Conservation (phyloP, 2,888 invertebrate species). For the Brachylomia viminalis region DNA sequence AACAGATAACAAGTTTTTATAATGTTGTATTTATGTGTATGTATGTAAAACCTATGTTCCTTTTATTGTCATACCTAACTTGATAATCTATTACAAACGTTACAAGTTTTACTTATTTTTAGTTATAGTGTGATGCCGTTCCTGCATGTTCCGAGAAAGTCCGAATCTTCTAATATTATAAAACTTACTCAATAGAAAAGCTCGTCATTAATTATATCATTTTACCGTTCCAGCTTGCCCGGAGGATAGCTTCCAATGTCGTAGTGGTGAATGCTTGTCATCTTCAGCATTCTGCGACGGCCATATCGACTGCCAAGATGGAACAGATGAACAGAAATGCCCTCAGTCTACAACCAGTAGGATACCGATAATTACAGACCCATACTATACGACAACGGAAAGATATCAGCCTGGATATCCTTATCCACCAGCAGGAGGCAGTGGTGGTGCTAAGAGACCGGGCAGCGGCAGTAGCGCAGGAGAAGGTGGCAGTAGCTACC, state of each 20-base stretch:
- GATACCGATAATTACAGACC: background rate
- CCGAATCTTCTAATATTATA: background rate
- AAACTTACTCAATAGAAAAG: background rate
- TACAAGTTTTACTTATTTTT: background rate
- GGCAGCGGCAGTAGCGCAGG: background rate
- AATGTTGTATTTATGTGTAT: background rate
- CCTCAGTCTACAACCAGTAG: conserved; percentile 38
- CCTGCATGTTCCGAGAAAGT: conserved; percentile 29
- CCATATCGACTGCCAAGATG: conserved; percentile 91
- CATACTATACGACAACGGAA: conserved; percentile 25
- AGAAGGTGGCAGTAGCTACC: background rate
- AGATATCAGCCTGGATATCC: conserved; percentile 8
- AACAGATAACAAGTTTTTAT: conserved; percentile 3
- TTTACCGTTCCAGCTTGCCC: conserved; percentile 90
- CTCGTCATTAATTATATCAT: background rate
- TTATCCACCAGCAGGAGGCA: background rate
- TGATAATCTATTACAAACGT: conserved; percentile 13
- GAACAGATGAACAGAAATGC: conserved; percentile 93
- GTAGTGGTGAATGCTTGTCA: conserved; percentile 92
- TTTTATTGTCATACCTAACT: background rate
- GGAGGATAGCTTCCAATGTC: conserved; percentile 92
- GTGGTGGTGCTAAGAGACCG: background rate
- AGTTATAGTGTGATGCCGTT: conserved; percentile 41
- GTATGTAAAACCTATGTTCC: background rate
- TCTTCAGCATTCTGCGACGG: conserved; percentile 92